These are phyloP conservation scores for Pachyuromys duprasi DNA, from an alignment of 2,797 vertebrate species.

Conservation along the genomic window DNA sequence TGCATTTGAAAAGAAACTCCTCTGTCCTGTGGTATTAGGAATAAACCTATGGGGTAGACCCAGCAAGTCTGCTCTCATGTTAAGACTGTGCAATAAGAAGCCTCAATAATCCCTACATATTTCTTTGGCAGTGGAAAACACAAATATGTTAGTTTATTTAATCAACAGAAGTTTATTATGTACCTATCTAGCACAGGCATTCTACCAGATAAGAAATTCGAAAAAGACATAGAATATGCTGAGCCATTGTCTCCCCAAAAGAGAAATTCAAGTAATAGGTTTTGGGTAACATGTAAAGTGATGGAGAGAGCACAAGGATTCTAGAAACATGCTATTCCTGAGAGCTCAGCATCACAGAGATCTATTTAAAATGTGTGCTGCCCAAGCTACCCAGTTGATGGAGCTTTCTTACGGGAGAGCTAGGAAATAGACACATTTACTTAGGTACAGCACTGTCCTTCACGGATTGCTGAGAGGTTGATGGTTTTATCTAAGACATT, in stretches of 20 bases:
- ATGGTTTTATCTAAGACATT: not conserved
- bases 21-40: not conserved
- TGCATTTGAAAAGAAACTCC: conserved; percentile 23
- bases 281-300: not conserved
- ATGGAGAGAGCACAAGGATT: not conserved
- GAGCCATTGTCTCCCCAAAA: not conserved
- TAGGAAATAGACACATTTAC: not conserved
- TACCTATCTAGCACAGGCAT: not conserved
- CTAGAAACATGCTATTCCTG: not conserved
- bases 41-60: not conserved
- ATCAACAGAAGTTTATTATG: conserved; percentile 30
- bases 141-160: conserved; percentile 41
- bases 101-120: not conserved
- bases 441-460: not conserved
- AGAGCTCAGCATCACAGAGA: not conserved
- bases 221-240: not conserved
- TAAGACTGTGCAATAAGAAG: not conserved
- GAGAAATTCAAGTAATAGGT: not conserved
- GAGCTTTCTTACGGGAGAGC: not conserved
- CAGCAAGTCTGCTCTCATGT: not conserved
- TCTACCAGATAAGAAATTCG: not conserved
- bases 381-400: not conserved
- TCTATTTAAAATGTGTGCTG: not conserved
- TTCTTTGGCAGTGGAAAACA: not conserved
- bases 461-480: not conserved